These are phyloP conservation scores for Ceratina calcarata DNA, from an alignment of 1,140 invertebrate genomes.

Conservation along the genomic window DNA sequence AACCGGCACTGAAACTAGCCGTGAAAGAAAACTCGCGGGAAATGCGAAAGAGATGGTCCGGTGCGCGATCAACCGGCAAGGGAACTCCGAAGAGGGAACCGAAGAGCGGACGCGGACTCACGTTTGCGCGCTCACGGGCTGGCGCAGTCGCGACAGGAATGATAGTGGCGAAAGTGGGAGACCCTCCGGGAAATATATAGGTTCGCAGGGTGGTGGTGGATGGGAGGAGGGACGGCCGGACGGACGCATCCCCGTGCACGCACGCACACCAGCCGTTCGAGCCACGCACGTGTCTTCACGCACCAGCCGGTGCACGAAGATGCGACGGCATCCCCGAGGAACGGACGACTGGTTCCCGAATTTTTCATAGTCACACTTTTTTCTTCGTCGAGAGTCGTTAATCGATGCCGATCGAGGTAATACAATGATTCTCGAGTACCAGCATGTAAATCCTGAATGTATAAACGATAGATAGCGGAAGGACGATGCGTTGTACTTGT, in stretches of 20 bases:
- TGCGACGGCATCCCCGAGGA: conserved; percentile 31
- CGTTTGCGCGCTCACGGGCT: conserved; percentile 56
- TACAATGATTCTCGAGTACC: background rate
- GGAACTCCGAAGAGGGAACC: conserved; percentile 40
- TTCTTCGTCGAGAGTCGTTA: too few relatives aligned
- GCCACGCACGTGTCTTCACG: conserved; percentile 19
- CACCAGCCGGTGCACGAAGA: conserved; percentile 39
- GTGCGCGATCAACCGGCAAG: conserved; percentile 26
- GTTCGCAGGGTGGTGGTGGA: conserved; percentile 55
- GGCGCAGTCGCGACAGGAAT: conserved; percentile 62
- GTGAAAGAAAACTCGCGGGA: background rate
- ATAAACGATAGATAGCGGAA: too few relatives aligned
- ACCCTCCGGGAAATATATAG: conserved; percentile 65
- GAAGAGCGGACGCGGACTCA: conserved; percentile 37
- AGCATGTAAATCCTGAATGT: background rate
- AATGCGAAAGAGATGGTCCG: background rate
- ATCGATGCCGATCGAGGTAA: too few relatives aligned
- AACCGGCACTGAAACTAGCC: background rate
- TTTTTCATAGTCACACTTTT: background rate
- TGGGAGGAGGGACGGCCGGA: conserved; percentile 26
- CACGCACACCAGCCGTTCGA: background rate
- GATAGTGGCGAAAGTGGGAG: conserved; percentile 69
- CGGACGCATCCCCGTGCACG: conserved; percentile 47
- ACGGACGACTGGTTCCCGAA: background rate
- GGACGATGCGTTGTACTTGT: background rate